These are phyloP conservation scores for Oplegnathus fasciatus DNA, from an alignment of 2,113 vertebrate species.

Conservation along the genomic window DNA sequence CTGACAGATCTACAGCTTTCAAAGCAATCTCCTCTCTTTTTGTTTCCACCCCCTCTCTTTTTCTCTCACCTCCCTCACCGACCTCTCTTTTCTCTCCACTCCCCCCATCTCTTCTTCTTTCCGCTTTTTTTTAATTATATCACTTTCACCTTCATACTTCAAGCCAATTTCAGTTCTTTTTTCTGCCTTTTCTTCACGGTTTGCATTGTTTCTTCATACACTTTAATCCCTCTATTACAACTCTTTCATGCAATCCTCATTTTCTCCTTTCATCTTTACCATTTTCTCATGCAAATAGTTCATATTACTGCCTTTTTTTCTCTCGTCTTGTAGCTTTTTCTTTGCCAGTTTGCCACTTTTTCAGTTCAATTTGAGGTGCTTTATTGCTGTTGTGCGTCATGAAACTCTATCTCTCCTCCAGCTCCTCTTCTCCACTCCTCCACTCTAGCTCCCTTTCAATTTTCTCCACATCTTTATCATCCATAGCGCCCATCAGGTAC, in stretches of 20 bases:
- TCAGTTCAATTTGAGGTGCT: constrained; percentile 18
- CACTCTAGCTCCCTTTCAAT: constrained; percentile 16
- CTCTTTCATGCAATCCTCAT: constrained; percentile 6
- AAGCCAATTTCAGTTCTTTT: constrained; percentile 4
- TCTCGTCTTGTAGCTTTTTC: background rate
- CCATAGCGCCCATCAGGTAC: constrained; percentile 18
- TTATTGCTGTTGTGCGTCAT: constrained; percentile 38
- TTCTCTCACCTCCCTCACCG: background rate
- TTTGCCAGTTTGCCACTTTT: background rate
- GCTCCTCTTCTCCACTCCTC: constrained; percentile 16
- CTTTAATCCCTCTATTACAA: constrained; percentile 12
- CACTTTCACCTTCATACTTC: constrained; percentile 31
- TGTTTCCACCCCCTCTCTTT: constrained; percentile 33
- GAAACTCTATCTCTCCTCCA: constrained; percentile 35
- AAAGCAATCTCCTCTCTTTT: constrained; percentile 70
- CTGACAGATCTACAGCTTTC: constrained; percentile 74
- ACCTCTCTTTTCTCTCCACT: constrained; percentile 6
- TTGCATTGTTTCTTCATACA: constrained; percentile 27
- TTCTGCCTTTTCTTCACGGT: background rate
- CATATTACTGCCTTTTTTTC: constrained; percentile 5
- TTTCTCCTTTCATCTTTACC: constrained; percentile 8
- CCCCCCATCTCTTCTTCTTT: background rate
- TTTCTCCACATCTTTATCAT: constrained; percentile 46
- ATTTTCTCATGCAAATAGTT: constrained; percentile 13
- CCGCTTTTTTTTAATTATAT: constrained; percentile 6